These are phyloP conservation scores for Platycheirus rosarum DNA, from an alignment of 2,888 invertebrate genomes.

Conservation along the genomic window DNA sequence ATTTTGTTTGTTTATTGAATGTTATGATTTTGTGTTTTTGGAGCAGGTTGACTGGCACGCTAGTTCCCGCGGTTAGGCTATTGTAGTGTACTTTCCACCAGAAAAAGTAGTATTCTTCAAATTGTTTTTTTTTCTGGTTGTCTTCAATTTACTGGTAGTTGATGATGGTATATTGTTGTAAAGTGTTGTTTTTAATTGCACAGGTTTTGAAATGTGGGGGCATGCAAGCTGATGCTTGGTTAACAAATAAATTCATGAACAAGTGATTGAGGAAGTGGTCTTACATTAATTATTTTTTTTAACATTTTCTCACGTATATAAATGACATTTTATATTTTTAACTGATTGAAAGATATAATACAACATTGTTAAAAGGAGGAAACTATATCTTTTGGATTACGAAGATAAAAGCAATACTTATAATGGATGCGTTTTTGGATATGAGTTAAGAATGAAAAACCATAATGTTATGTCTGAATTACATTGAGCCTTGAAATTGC, in stretches of 20 bases:
- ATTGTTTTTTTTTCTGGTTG: not conserved
- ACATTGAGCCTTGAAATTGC: too few relatives aligned
- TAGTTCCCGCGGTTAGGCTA: constrained; percentile 1
- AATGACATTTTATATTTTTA: not conserved
- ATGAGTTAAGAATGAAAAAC: too few relatives aligned
- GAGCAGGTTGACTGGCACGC: constrained; percentile 37
- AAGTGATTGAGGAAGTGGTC: constrained; percentile 30
- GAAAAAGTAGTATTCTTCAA: constrained; percentile 4
- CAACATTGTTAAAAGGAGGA: too few relatives aligned
- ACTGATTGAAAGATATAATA: too few relatives aligned
- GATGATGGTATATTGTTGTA: constrained; percentile 11
- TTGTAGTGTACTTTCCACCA: constrained; percentile 55
- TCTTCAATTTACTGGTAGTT: not conserved
- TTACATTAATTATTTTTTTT: not conserved
- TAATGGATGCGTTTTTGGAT: too few relatives aligned
- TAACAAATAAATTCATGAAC: constrained; percentile 52
- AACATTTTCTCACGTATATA: not conserved
- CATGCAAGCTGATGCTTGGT: constrained; percentile 47
- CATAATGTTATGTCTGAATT: too few relatives aligned
- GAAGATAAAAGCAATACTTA: too few relatives aligned
- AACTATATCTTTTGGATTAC: too few relatives aligned
- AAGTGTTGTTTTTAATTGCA: constrained; percentile 48
- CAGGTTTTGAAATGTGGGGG: constrained; percentile 38
- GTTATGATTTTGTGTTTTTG: constrained; percentile 38
- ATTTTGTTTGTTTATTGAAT: constrained; percentile 48